A percentile compares a stretch with the other conserved stretches of the same genome.
Conservation (phyloP, 2,113 vertebrate species). For the Hemicordylus capensis region DNA sequence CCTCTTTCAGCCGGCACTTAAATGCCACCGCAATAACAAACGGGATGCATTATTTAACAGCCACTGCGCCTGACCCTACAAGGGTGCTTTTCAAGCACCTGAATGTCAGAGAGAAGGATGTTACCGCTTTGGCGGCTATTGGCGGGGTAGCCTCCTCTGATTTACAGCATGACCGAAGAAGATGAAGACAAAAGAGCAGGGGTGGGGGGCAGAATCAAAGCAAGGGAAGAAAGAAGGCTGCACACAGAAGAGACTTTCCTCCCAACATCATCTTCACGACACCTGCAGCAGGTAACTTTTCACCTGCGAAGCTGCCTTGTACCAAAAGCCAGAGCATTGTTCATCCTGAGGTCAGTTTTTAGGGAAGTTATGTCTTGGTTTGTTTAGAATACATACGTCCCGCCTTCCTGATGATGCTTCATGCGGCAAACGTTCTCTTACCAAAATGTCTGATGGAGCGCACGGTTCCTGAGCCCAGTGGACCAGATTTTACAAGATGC, state of each 20-base stretch:
- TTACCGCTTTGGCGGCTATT: constrained; percentile 1
- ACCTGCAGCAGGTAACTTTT: background rate
- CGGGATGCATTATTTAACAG: constrained; percentile 53
- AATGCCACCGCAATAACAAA: constrained; percentile 43
- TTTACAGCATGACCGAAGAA: accelerated
- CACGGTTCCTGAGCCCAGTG: too few relatives aligned
- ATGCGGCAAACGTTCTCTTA: too few relatives aligned
- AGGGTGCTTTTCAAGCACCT: constrained; percentile 19
- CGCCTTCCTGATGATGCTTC: too few relatives aligned
- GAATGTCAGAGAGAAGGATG: constrained; percentile 52
- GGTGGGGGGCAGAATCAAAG: background rate
- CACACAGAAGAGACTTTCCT: background rate
- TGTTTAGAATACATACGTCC: too few relatives aligned
- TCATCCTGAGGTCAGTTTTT: too few relatives aligned
- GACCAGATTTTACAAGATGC: too few relatives aligned
- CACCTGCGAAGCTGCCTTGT: background rate
- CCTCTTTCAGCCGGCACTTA: constrained; percentile 27
- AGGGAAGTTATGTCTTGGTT: too few relatives aligned
- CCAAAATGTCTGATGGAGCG: too few relatives aligned
- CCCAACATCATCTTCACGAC: background rate
- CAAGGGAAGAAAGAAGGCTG: accelerated
- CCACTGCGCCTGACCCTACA: constrained; percentile 39
- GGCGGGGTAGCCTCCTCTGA: background rate
- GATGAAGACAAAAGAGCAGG: background rate
- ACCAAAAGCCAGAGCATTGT: too few relatives aligned